Conservation (phyloP, 2,888 invertebrate species). For the Lasioglossum zephyrum region DNA sequence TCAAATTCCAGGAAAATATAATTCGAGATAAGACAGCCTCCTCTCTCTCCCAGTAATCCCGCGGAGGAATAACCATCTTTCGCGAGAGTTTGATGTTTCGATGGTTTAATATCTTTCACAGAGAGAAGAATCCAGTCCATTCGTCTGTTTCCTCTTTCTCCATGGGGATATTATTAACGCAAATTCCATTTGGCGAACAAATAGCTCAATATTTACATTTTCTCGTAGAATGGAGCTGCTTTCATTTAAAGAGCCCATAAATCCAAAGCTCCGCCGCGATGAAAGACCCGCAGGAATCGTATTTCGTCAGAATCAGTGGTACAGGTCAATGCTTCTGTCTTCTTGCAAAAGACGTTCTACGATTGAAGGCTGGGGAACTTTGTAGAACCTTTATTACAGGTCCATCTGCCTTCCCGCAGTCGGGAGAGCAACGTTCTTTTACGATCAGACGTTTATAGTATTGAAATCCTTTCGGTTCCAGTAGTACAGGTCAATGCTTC, state of each 20-base stretch:
- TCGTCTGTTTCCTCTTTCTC: neutral
- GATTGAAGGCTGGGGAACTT: neutral
- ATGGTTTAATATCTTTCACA: neutral
- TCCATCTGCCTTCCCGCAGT: neutral
- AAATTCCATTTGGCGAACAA: neutral
- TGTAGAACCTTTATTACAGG: neutral
- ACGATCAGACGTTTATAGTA: constrained; percentile 3
- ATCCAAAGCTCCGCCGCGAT: neutral
- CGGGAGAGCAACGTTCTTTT: neutral
- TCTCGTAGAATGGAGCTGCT: neutral
- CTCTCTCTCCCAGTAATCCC: neutral
- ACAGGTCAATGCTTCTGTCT: constrained; percentile 12
- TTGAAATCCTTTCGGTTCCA: neutral
- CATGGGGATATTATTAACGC: constrained; percentile 2
- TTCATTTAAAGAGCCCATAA: neutral
- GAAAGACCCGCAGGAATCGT: neutral
- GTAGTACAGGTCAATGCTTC: neutral
- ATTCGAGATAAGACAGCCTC: neutral
- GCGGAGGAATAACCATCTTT: neutral
- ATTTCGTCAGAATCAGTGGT: neutral
- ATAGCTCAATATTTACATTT: neutral
- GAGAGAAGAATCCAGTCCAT: too few species aligned
- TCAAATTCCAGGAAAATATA: constrained; percentile 10
- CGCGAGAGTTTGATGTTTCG: neutral
- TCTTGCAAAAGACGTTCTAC: neutral